Evolutionary conservation across 2,113 vertebrate species (phyloP).

Genomic region (Loxodonta africana): DNA sequence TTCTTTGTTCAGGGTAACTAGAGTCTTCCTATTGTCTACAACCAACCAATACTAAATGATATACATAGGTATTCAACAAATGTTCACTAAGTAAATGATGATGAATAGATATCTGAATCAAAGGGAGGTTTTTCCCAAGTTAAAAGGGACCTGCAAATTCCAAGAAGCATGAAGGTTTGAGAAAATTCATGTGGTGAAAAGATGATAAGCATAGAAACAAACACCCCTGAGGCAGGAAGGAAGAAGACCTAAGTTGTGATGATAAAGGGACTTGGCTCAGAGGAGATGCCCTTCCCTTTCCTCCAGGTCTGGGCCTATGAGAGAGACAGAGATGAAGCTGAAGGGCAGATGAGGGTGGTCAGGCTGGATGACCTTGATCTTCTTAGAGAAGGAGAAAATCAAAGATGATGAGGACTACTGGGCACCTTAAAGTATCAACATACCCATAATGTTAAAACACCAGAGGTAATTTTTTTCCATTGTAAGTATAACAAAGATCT

Average conservation of each 20-base stretch:
- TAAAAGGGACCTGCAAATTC: background rate
- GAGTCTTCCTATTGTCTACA: background rate
- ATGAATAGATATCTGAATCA: slow-evolving; percentile 8
- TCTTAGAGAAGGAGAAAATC: background rate
- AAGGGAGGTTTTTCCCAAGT: background rate
- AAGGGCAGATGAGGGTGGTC: background rate
- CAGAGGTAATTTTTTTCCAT: background rate
- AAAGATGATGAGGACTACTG: background rate
- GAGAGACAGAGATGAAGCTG: background rate
- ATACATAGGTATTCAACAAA: background rate
- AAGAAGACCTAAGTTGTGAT: background rate
- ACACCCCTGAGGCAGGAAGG: background rate
- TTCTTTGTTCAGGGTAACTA: background rate
- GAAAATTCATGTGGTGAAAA: background rate
- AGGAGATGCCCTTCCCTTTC: background rate
- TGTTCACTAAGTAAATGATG: background rate
- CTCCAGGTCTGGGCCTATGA: background rate
- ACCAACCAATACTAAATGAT: background rate
- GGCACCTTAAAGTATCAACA: background rate
- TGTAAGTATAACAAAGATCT: slow-evolving; percentile 10
- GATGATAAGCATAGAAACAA: background rate
- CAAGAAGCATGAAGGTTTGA: background rate
- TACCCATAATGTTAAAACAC: background rate
- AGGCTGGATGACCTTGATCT: background rate
- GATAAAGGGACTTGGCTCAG: background rate